Base-by-base conservation (phyloP, 1,140 invertebrate genomes). In the Cyrtorhinus lividipennis region DNA sequence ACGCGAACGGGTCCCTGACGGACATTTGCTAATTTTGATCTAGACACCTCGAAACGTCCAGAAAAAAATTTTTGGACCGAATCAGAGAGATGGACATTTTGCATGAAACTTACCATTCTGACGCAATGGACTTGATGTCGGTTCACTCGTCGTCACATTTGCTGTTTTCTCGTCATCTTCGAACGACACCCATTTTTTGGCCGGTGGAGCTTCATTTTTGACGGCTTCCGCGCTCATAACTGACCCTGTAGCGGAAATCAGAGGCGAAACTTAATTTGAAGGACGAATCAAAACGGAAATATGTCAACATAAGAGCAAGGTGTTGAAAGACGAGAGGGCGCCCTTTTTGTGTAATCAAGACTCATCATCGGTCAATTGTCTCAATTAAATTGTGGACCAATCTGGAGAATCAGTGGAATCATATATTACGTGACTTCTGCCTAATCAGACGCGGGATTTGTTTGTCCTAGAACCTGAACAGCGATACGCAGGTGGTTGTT, bases 141-240 rank as follows among this genome's bases (percentile, higher is more conserved):
- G 24, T 64, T 63, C 24, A 20, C 56, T 53, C 20, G 60, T 56
- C 1, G 59, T 56, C 22, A 5, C 10, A 59, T n/a, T 24, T 18
- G 20, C 23, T 26, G 44, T 48, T 53, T 63, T 63, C 64, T 67
- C 68, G 62, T 72, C 71, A 64, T 73, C 72, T 65, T 73, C 72
- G 67, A 73, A 74, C 59, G 72, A 66, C 23, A 74, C 73, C 72
- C 72, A 74, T 38, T 70, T 70, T 64, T 70, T 74, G 13, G 56
- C 27, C 15, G 68, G 66, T n/a, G 64, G 20, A 44, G 59, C 46
- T 22, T 56, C 63, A 18, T 59, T 59, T 59, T 59, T 59, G 1
- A 27, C 58, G n/a, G 24, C 26, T 24, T 59, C 27, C 24, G 26
- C 24, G 27, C 27, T 59, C 58, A 59, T 59, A 26, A 30, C 48